phyloP scores from a whole-genome alignment of 2,888 invertebrate species.

The Epistrophe grossulariae region DNA sequence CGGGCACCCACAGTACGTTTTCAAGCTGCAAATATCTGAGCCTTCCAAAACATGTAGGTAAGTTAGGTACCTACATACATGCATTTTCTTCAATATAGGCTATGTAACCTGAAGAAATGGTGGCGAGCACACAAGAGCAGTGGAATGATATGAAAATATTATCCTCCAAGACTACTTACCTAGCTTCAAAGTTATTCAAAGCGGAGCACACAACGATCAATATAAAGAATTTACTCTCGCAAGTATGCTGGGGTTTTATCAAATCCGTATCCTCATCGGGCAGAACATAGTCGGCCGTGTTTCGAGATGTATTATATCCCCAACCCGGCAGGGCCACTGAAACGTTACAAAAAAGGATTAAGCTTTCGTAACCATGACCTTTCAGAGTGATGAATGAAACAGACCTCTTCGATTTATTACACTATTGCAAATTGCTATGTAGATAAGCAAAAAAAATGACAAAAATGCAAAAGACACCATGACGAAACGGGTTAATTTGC shows the following conservation, averaged over 20 bases:
- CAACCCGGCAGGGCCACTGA: constrained; percentile 87
- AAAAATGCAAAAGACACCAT: constrained; percentile 77
- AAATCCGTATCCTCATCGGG: constrained; percentile 89
- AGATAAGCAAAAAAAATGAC: constrained; percentile 78
- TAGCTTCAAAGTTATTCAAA: constrained; percentile 87
- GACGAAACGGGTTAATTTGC: constrained; percentile 78
- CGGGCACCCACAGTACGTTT: no score
- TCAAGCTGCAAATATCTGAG: no score
- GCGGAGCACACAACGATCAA: constrained; percentile 91
- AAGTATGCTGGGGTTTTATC: constrained; percentile 86
- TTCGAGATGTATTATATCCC: constrained; percentile 90
- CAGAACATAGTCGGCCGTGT: constrained; percentile 89
- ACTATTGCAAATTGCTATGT: constrained; percentile 80
- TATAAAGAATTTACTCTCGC: constrained; percentile 85
- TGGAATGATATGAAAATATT: no score
- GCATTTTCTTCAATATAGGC: no score
- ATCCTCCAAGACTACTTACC: constrained; percentile 81
- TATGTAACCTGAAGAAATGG: no score
- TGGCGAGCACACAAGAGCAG: no score
- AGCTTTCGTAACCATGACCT: not conserved
- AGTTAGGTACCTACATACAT: no score
- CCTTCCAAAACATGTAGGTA: no score
- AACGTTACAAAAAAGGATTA: constrained; percentile 43
- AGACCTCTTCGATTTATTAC: constrained; percentile 80
- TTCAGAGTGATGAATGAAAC: constrained; percentile 36